Percentiles rank a stretch among this genome's conserved stretches.
Conservation (phyloP, 2,888 invertebrate genomes). For the Herminia tarsipennalis region DNA sequence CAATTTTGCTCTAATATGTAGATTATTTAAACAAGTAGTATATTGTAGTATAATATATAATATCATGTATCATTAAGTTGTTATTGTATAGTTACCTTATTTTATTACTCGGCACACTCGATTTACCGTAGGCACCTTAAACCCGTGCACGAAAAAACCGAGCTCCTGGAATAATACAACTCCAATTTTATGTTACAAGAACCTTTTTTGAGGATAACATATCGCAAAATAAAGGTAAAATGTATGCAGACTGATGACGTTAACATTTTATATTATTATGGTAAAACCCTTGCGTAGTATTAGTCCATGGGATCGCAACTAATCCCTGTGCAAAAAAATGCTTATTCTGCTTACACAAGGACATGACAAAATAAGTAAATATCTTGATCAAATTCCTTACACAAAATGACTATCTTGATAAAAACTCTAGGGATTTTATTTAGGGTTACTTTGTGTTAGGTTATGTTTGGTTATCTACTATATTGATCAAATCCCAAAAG, state of each 20-base stretch:
- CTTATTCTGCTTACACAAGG: conserved; percentile 31
- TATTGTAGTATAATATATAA: not conserved
- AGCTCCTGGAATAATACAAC: conserved; percentile 3
- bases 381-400: conserved; percentile 40
- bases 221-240: conserved; percentile 22
- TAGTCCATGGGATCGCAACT: conserved; percentile 34
- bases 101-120: not conserved
- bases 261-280: conserved; percentile 32
- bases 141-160: not conserved
- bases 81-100: not conserved
- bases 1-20: no score
- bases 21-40: no score
- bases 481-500: conserved; percentile 20
- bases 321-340: conserved; percentile 30
- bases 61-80: not conserved
- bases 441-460: conserved; percentile 29
- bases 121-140: not conserved
- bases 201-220: conserved; percentile 15
- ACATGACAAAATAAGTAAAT: conserved; percentile 34
- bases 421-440: conserved; percentile 28
- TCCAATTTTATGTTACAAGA: conserved; percentile 10
- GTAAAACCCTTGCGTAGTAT: conserved; percentile 35
- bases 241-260: conserved; percentile 31
- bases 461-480: conserved; percentile 34
- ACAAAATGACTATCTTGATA: conserved; percentile 37